Evolutionary conservation across 1,140 invertebrate genomes (phyloP), one percentile per base, ranked within the genome.

Genomic region (Popillia japonica): DNA sequence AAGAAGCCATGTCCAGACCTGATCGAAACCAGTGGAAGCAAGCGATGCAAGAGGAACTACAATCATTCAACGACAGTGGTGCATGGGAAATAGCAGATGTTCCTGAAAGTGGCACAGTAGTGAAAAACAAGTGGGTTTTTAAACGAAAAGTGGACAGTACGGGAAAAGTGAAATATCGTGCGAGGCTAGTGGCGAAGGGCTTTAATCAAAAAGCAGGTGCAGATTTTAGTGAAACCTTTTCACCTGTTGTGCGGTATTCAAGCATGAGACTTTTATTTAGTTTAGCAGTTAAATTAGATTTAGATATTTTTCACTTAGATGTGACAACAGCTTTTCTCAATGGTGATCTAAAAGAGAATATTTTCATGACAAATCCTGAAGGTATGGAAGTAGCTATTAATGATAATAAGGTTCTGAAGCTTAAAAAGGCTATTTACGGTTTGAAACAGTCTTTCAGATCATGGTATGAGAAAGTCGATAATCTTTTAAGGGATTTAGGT

Each of bases 251-350:
- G 2, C 79, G 83, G 44, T 80, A 83, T 80, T 80, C 82, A 55
- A 83, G 86, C 17, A 76, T 88, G 2, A 79, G 87, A 79, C 10
- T 86, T 4, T 79, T 89, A 41, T 78, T 89, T 74, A 79, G 81
- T 3, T 44, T 88, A 48, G 80, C 83, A 64, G 85, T 84, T 14
- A 64, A 83, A 27, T 78, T 83, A 73, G 82, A 83, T 76, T 74
- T 84, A 72, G 68, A 83, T 11, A 78, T 84, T 59, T 34, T 11
- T n/a, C 82, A 85, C n/a, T n/a, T n/a, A n/a, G n/a, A n/a, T n/a
- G n/a, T n/a, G n/a, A n/a, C n/a, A n/a, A n/a, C n/a, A n/a, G 87
- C 88, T 0, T 88, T 88, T 81, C 78, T 88, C 0, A 81, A 89
- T 82, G 88, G 86, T 11, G 48, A 82, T 10, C 77, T 88, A 22